A percentile compares a stretch with the other conserved stretches of the same genome.
phyloP scores from a whole-genome alignment of 2,113 vertebrate species.

The Hymenochirus boettgeri region DNA sequence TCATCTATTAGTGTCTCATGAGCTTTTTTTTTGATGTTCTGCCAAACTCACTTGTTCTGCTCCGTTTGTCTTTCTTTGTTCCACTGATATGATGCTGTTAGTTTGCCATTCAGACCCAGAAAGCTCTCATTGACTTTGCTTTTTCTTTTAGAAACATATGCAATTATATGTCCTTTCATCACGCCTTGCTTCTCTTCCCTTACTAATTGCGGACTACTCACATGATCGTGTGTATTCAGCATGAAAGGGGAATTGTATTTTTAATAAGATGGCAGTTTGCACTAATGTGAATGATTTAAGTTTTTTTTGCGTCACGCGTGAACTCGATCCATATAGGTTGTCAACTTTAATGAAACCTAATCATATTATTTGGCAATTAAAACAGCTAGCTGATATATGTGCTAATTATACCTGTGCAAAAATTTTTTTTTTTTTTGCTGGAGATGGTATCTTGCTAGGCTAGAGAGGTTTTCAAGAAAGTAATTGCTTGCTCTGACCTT shows the following conservation, averaged over 20 bases:
- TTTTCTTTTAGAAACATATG: slow-evolving; percentile 37
- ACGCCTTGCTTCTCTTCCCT: slow-evolving; percentile 23
- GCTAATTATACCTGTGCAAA: slow-evolving; percentile 9
- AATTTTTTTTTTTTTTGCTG: too few species aligned
- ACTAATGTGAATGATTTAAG: slow-evolving; percentile 12
- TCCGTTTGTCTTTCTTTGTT: slow-evolving; percentile 41
- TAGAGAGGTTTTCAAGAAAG: slow-evolving; percentile 10
- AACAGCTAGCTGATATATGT: neutral
- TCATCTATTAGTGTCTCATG: slow-evolving; percentile 41
- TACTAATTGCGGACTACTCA: slow-evolving; percentile 23
- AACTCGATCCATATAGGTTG: neutral
- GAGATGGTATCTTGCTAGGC: neutral
- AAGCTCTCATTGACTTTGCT: slow-evolving; percentile 38
- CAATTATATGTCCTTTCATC: slow-evolving; percentile 41
- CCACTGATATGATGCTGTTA: slow-evolving; percentile 38
- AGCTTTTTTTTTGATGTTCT: slow-evolving; percentile 39
- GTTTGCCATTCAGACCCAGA: slow-evolving; percentile 40
- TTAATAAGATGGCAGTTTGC: slow-evolving; percentile 6
- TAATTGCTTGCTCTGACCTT: slow-evolving; percentile 18
- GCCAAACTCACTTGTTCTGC: slow-evolving; percentile 41
- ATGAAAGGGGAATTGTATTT: neutral
- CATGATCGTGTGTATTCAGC: slow-evolving; percentile 4
- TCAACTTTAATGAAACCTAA: neutral
- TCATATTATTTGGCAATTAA: slow-evolving; percentile 1
- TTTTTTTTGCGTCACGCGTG: neutral